Conservation (phyloP, 2,888 invertebrate genomes). For the Limenitis camilla region DNA sequence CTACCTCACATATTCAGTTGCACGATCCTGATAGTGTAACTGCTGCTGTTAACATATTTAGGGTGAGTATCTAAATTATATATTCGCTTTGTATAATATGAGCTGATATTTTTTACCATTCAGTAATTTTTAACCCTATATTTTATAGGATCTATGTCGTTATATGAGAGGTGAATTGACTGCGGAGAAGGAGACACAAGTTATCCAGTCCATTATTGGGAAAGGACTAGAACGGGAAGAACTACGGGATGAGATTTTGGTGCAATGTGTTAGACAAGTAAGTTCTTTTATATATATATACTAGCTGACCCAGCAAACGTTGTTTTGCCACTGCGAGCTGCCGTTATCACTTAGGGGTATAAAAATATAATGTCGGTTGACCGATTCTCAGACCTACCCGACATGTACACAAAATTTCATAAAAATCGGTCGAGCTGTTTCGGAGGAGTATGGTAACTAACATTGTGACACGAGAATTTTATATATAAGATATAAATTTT, state of each 20-base stretch:
- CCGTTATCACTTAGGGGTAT: too few species aligned
- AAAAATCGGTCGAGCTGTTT: too few species aligned
- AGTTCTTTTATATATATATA: slow-evolving; percentile 1
- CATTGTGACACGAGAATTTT: too few species aligned
- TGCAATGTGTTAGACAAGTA: slow-evolving; percentile 89
- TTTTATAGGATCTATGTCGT: slow-evolving; percentile 87
- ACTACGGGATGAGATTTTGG: slow-evolving; percentile 91
- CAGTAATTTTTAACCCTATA: neutral
- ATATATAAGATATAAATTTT: too few species aligned
- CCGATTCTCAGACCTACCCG: too few species aligned
- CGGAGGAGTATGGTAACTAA: too few species aligned
- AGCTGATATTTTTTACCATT: too few species aligned
- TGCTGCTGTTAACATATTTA: slow-evolving; percentile 90
- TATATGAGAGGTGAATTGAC: slow-evolving; percentile 93
- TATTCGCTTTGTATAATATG: neutral
- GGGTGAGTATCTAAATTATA: slow-evolving; percentile 74
- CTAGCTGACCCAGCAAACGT: neutral
- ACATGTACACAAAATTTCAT: too few species aligned
- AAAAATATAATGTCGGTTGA: too few species aligned
- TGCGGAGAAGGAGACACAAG: slow-evolving; percentile 85
- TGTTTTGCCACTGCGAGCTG: too few species aligned
- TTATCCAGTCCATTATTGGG: slow-evolving; percentile 88
- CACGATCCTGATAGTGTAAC: slow-evolving; percentile 96
- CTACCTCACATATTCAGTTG: slow-evolving; percentile 94
- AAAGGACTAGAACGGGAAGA: slow-evolving; percentile 94